Base-by-base conservation (phyloP, 2,113 vertebrate genomes). In the Clarias gariepinus region DNA sequence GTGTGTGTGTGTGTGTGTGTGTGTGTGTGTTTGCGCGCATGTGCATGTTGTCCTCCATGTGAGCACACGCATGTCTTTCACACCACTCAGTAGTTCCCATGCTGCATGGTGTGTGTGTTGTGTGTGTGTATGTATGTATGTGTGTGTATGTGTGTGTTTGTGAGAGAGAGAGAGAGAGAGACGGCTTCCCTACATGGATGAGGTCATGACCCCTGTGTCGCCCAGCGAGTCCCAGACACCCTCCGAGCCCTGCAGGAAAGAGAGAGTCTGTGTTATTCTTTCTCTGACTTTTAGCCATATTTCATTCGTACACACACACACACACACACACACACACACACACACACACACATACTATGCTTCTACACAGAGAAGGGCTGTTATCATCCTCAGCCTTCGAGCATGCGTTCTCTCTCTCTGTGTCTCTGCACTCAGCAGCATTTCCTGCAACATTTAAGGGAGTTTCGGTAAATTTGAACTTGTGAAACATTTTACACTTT, bases 131-230 rank as follows among this genome's bases (percentile, higher is more conserved):
- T 73, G 28, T 74, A 18, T 74, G 71, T 53, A 52, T n/a, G 73
- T 25, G 73, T 52, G 73, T 53, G 73, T 53, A 47, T n/a, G 74
- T 53, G 74, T 16, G 23, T n/a, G 41, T 15, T 47, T 15, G n/a
- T n/a, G n/a, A n/a, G n/a, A n/a, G n/a, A n/a, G n/a, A n/a, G n/a
- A n/a, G n/a, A n/a, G n/a, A n/a, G 71, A 23, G 47, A 94, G 92
- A 92, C 92, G 95, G 94, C 68, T 82, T 95, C 94, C 94, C 93
- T 93, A 94, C 90, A 90, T 89, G 83, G 8, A 41, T 69, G 84
- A 47, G 96, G 95, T 91, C 95, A 28, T 69, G 96, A 96, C 97
- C 96, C 94, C 83, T 85, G 13, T 96, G 95, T 96, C 94, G 92
- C 94, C 92, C 94, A 61, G 92, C 89, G 1, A 95, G 93, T 94